Evolutionary conservation across 2,113 vertebrate genomes (phyloP), one percentile per base, ranked within the genome.

Genomic region (Strigops habroptila): DNA sequence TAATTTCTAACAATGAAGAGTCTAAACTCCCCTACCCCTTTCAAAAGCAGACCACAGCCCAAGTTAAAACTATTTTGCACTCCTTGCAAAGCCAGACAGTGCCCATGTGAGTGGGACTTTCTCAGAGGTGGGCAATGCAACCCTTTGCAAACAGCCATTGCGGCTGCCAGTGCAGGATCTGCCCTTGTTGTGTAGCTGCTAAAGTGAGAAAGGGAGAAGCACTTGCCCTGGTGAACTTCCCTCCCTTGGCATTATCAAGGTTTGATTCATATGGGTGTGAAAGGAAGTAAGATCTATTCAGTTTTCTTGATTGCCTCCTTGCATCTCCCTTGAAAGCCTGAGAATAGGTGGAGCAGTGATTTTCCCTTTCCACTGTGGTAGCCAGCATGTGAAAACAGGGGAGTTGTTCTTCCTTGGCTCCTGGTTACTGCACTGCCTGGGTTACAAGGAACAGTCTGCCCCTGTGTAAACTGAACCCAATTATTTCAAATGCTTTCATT

Each of bases 221-320:
- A 18, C 68, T 87, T 68, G 59, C 41, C 30, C 84, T 81, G 39
- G 31, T 86, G 51, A 96, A 60, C 68, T 60, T 83, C 30, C 55
- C 71, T 90, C 22, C 57, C 64, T 43, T 1, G 18, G 39, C 73
- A 33, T 81, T 86, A 75, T 41, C 24, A 6, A 83, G 73, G 60
- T 80, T 91, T 94, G 76, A 96, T 95, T 90, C 80, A 91, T 73
- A 63, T 0, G 92, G 95, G 86, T 85, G 93, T 86, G 93, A 92
- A 89, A 92, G 90, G 95, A 97, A 95, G 62, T 41, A 44, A 89
- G 44, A 59, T 51, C 69, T 86, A 10, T 91, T 91, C 41, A 30
- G 37, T 76, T 85, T 88, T 74, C 74, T 79, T 79, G 67, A 75
- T 89, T 78, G 63, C 77, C 69, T 71, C 53, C 27, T 82, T 76